Percentiles rank a stretch among this genome's conserved stretches.
Evolutionary conservation across 2,113 vertebrate species (phyloP).

Genomic region (Mus musculus): DNA sequence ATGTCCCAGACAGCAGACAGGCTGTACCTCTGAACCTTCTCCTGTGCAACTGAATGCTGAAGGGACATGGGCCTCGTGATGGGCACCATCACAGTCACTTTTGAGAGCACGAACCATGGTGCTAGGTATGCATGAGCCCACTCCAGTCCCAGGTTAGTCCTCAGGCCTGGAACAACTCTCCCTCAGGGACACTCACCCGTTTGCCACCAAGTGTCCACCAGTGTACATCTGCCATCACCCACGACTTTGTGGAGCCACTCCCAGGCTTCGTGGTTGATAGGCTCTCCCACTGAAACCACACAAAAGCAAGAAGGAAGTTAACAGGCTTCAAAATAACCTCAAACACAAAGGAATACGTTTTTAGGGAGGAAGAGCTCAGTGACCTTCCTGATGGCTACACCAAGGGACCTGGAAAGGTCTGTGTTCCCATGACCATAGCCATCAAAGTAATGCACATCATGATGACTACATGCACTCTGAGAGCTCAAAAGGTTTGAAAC

Average conservation of each 20-base stretch:
- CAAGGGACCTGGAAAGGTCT: not conserved
- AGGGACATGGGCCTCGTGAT: too few relatives aligned
- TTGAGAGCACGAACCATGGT: not conserved
- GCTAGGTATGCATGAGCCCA: not conserved
- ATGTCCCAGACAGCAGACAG: not conserved
- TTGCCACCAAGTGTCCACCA: slow-evolving; percentile 98
- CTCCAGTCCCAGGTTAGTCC: not conserved
- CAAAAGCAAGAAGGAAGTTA: slow-evolving; percentile 44
- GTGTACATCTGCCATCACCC: slow-evolving; percentile 91
- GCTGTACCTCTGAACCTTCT: not conserved
- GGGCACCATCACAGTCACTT: not conserved
- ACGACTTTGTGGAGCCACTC: slow-evolving; percentile 94
- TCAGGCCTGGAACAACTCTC: not conserved
- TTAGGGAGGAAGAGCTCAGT: not conserved
- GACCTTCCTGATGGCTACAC: not conserved
- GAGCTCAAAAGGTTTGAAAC: not conserved
- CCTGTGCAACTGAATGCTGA: not conserved
- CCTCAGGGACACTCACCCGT: slow-evolving; percentile 88
- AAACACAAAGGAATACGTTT: not conserved
- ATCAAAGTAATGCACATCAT: not conserved
- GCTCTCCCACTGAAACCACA: slow-evolving; percentile 92
- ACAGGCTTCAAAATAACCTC: not conserved
- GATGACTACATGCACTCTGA: not conserved
- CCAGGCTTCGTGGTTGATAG: slow-evolving; percentile 96
- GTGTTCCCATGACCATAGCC: not conserved